phyloP scores from a whole-genome alignment of 2,888 invertebrate genomes.

The Camponotus fellah region DNA sequence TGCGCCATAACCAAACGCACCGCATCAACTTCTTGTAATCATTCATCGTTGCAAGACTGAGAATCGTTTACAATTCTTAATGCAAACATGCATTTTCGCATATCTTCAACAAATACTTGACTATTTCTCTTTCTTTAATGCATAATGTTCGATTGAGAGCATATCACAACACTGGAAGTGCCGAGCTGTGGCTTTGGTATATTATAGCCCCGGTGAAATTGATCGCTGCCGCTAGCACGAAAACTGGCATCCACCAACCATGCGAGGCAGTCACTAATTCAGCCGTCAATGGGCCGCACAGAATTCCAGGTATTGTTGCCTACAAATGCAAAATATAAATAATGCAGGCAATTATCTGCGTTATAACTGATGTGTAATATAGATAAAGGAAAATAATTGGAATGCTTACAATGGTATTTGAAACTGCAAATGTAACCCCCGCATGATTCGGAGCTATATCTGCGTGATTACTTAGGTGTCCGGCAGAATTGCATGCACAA shows the following conservation, averaged over 20 bases:
- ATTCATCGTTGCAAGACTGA: slow-evolving; percentile 25
- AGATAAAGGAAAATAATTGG: background rate
- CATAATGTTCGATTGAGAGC: slow-evolving; percentile 6
- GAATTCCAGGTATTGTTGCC: slow-evolving; percentile 92
- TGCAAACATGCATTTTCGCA: slow-evolving; percentile 31
- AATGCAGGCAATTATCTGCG: background rate
- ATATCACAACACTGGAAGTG: slow-evolving; percentile 88
- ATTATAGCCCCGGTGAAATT: slow-evolving; percentile 91
- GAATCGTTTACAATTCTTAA: slow-evolving; percentile 36
- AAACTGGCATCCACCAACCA: slow-evolving; percentile 92
- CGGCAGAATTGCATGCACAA: slow-evolving; percentile 92
- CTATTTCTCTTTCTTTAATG: background rate
- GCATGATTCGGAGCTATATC: slow-evolving; percentile 93
- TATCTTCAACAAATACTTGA: slow-evolving; percentile 19
- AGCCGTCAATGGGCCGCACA: slow-evolving; percentile 92
- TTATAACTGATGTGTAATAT: background rate
- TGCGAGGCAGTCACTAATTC: slow-evolving; percentile 90
- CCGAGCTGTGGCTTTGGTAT: slow-evolving; percentile 91
- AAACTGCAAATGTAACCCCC: slow-evolving; percentile 92
- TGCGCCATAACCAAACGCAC: slow-evolving; percentile 51
- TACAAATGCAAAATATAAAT: slow-evolving; percentile 76
- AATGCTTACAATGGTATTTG: slow-evolving; percentile 89
- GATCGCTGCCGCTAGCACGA: slow-evolving; percentile 90
- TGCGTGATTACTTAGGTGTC: slow-evolving; percentile 92
- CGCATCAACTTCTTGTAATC: slow-evolving; percentile 36